Percentiles rank a stretch among this genome's conserved stretches.
phyloP scores from a whole-genome alignment of 2,113 vertebrate species.

The Aptenodytes forsteri region DNA sequence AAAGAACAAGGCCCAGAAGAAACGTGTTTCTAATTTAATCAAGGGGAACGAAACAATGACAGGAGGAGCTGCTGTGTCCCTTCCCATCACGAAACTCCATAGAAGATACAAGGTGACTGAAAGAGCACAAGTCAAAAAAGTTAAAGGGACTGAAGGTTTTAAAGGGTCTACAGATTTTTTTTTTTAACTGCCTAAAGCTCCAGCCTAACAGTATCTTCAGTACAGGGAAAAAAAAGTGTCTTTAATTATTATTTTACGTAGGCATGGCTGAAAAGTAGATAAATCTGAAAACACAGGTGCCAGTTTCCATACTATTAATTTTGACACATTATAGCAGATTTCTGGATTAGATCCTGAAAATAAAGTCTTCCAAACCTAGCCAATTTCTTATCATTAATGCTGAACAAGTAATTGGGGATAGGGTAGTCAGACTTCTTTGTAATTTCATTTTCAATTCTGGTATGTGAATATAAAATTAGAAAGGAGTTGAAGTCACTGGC shows the following conservation, averaged over 20 bases:
- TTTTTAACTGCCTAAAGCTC: not conserved
- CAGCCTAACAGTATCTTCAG: not conserved
- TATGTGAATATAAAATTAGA: not conserved
- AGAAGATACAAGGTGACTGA: not conserved
- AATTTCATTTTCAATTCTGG: not conserved
- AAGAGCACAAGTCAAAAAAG: not conserved
- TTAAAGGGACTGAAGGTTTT: not conserved
- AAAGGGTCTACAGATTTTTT: not conserved
- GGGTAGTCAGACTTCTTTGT: not conserved
- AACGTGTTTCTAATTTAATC: not conserved
- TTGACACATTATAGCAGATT: not conserved
- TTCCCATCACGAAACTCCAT: fast-evolving
- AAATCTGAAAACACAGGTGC: not conserved
- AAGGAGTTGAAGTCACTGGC: not conserved
- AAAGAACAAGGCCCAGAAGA: not conserved
- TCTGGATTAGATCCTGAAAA: not conserved
- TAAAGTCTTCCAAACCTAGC: not conserved
- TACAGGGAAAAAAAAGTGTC: not conserved
- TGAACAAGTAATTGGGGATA: not conserved
- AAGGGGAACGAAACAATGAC: not conserved
- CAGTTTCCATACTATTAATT: not conserved
- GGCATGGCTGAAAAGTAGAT: not conserved
- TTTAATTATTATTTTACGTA: not conserved
- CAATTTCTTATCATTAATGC: not conserved
- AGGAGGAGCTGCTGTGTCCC: not conserved